These are phyloP conservation scores for Trogon surrucura DNA, from an alignment of 2,113 vertebrate genomes.

Conservation along the genomic window DNA sequence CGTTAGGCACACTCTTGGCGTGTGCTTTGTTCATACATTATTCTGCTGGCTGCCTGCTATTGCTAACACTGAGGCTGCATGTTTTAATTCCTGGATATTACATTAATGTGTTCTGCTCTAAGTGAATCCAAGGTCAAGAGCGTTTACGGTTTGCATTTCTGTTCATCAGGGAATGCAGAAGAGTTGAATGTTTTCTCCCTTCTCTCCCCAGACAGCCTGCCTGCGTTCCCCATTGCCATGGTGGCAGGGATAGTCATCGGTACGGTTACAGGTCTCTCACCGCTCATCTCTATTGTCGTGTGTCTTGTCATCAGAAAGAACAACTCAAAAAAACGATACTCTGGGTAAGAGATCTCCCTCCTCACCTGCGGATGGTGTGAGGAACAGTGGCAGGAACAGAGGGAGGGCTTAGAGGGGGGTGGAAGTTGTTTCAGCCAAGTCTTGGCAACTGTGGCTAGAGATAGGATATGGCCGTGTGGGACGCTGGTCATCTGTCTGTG, in stretches of 20 bases:
- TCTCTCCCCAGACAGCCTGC: constrained; percentile 73
- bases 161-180: constrained; percentile 15
- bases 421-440: not conserved
- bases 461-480: not conserved
- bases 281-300: constrained; percentile 80
- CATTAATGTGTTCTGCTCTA: not conserved
- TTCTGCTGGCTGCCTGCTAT: not conserved
- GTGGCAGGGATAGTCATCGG: constrained; percentile 85
- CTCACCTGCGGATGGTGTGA: constrained; percentile 14
- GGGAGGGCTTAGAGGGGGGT: not conserved
- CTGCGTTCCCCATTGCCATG: constrained; percentile 72
- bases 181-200: constrained; percentile 60
- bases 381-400: not conserved
- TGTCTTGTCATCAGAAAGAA: constrained; percentile 84
- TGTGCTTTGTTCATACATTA: fast-evolving
- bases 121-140: not conserved
- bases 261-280: constrained; percentile 79
- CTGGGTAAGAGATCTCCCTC: constrained; percentile 83
- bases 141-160: constrained; percentile 9
- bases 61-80: not conserved
- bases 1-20: not conserved
- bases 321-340: constrained; percentile 84
- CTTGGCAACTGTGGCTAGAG: not conserved
- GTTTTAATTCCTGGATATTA: not conserved
- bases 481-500: not conserved